Conservation (phyloP, 1,140 invertebrate species). For the Frieseomelitta varia region DNA sequence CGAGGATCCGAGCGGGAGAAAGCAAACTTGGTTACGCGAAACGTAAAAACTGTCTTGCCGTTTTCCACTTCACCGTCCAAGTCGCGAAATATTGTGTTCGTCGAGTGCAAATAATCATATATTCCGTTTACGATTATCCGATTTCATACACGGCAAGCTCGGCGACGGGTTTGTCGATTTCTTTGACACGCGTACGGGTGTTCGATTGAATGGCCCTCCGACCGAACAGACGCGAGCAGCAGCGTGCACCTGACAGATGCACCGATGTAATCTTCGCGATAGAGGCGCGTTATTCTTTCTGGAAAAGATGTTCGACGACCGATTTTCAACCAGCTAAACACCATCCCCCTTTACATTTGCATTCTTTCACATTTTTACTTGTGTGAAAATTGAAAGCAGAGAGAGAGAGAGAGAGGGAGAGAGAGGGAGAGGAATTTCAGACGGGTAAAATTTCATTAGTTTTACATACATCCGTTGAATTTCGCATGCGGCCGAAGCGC, state of each 20-base stretch:
- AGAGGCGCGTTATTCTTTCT: neutral
- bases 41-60: neutral
- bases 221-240: conserved; percentile 51
- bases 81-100: neutral
- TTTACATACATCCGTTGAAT: neutral
- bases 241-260: conserved; percentile 51
- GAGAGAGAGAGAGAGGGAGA: neutral
- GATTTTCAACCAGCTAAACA: neutral
- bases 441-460: neutral
- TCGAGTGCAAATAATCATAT: neutral
- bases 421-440: neutral
- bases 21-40: neutral
- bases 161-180: conserved; percentile 49
- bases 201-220: conserved; percentile 39
- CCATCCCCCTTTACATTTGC: neutral
- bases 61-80: neutral
- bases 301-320: no score
- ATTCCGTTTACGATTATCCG: conserved; percentile 15
- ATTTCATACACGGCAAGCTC: neutral
- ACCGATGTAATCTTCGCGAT: conserved; percentile 53
- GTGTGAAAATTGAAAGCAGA: neutral
- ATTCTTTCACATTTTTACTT: neutral
- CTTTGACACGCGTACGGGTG: conserved; percentile 37
- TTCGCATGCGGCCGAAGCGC: neutral
- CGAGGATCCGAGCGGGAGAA: neutral